A percentile compares a stretch with the other conserved stretches of the same genome.
Conservation (phyloP, 2,888 invertebrate species). For the Drosophila sordidapex region DNA sequence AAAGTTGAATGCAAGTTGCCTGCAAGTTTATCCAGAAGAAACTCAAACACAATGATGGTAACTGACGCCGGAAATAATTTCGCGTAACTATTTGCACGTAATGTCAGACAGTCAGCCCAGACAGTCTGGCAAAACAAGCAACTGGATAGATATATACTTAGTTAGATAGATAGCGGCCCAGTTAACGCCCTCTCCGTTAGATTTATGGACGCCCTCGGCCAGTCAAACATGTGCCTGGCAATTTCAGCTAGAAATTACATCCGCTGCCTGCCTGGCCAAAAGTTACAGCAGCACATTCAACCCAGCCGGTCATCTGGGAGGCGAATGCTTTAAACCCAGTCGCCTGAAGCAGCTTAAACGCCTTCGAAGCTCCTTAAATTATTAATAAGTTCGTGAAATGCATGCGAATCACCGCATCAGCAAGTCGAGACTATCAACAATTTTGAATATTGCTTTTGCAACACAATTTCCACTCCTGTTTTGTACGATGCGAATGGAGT, state of each 20-base stretch:
- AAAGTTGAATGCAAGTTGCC: constrained; percentile 61
- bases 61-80: constrained; percentile 75
- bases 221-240: constrained; percentile 58
- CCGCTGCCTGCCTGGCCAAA: constrained; percentile 43
- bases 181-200: constrained; percentile 54
- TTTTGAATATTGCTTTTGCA: background rate
- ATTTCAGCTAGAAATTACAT: constrained; percentile 68
- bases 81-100: constrained; percentile 76
- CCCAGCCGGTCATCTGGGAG: background rate
- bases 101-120: constrained; percentile 30
- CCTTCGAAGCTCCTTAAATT: constrained; percentile 12
- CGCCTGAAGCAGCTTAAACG: constrained; percentile 14
- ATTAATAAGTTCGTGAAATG: constrained; percentile 53
- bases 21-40: constrained; percentile 55
- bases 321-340: constrained; percentile 21
- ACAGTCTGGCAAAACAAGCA: constrained; percentile 13
- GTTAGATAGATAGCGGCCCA: constrained; percentile 27
- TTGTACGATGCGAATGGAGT: constrained; percentile 9
- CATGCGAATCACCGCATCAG: constrained; percentile 31
- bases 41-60: constrained; percentile 64
- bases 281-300: constrained; percentile 9
- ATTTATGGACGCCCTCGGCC: constrained; percentile 61
- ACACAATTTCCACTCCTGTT: constrained; percentile 1
- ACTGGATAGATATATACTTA: constrained; percentile 25
- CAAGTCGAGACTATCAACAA: constrained; percentile 19